Evolutionary conservation across 2,113 vertebrate species (phyloP), one percentile per base, ranked within the genome.

Genomic region (Coptodon rendalli): DNA sequence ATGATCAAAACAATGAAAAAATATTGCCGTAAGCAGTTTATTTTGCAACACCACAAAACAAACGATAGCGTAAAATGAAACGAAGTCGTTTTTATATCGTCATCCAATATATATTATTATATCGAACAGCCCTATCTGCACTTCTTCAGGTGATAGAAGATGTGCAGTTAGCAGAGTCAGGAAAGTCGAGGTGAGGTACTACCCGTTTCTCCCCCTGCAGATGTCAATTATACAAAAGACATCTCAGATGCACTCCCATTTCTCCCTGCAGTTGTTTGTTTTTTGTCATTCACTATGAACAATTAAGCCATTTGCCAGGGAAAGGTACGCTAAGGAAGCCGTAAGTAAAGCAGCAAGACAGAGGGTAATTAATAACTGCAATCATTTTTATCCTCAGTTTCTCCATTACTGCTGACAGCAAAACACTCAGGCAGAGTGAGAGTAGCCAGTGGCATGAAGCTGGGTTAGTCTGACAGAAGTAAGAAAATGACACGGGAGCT

Each of bases 271-370:
- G 36, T 52, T 59, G 27, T 16, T 80, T 73, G 43, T 24, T 14
- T 63, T 31, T 87, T 73, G 87, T 86, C 34, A 36, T 66, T 92
- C 12, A 14, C 9, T 9, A 66, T 57, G 29, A 91, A 79, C 83
- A 89, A 89, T 90, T 88, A 91, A 80, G 73, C 54, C 6, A 57
- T 81, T 84, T 90, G 82, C 90, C 84, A 57, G 29, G 1, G 24
- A 31, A 76, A 38, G 48, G 22, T 27, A 1, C 9, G 12, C 82
- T 84, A 24, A 86, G 17, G 57, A 80, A 84, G 52, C 86, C 38
- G 73, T 80, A 81, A 90, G 31, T 85, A 85, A 90, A 85, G 76
- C 80, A 71, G 68, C 48, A 3, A 45, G 81, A 36, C 38, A 40
- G 9, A 40, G 34, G 54, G 22, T 19, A 56, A 27, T 89, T 78